Evolutionary conservation across 2,113 vertebrate species (phyloP).

Genomic region (Proteles cristata): DNA sequence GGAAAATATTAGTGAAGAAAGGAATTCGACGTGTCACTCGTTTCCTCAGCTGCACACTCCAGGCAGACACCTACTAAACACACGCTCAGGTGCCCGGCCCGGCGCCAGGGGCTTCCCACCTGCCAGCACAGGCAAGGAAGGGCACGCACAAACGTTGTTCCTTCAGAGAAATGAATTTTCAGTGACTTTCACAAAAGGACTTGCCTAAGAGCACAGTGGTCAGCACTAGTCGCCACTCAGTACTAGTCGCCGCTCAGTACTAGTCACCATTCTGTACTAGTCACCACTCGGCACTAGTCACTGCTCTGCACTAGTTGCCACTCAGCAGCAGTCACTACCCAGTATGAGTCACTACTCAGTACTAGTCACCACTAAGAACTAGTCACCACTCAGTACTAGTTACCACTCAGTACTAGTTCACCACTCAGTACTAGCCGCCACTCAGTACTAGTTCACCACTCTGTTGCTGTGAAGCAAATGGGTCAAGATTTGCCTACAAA

Average conservation of each 20-base stretch:
- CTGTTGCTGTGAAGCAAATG: neutral
- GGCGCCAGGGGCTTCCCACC: neutral
- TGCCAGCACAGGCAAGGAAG: neutral
- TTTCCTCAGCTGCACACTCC: neutral
- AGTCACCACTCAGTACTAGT: no score
- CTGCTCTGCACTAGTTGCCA: no score
- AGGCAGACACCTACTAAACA: fast-evolving
- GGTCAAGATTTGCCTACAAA: neutral
- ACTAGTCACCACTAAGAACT: no score
- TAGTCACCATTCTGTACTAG: no score
- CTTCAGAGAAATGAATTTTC: neutral
- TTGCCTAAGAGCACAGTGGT: neutral
- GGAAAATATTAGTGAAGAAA: neutral
- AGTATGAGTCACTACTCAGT: no score
- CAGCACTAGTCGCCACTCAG: neutral
- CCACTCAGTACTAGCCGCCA: no score
- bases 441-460: neutral
- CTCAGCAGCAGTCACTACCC: no score
- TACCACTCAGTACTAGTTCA: no score
- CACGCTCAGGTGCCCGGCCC: fast-evolving
- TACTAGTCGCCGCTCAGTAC: no score
- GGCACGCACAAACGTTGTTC: fast-evolving
- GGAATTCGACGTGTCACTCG: neutral
- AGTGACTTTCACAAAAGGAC: neutral
- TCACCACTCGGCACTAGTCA: no score